Conservation (phyloP, 2,888 invertebrate genomes). For the Minunthozetes semirufus region DNA sequence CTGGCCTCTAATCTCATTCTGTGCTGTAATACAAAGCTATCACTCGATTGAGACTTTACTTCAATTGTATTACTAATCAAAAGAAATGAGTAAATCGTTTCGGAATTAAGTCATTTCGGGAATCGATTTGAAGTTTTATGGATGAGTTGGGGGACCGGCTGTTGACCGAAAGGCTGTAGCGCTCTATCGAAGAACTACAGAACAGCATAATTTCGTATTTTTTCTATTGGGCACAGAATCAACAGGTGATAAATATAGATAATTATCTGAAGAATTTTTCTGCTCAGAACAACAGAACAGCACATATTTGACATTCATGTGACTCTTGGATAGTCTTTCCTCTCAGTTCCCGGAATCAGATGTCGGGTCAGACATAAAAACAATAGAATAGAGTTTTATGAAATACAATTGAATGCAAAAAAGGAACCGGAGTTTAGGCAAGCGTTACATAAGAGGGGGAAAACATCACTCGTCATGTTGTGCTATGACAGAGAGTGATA, state of each 20-base stretch:
- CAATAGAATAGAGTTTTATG: background rate
- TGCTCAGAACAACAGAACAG: background rate
- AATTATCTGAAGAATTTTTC: background rate
- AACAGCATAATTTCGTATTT: background rate
- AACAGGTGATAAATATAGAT: background rate
- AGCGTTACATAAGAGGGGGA: background rate
- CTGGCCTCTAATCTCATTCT: too few relatives aligned
- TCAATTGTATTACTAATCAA: too few relatives aligned
- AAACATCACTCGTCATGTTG: background rate
- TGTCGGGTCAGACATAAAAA: background rate
- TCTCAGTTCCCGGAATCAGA: slow-evolving; percentile 11
- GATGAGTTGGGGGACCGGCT: too few relatives aligned
- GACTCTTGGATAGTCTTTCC: background rate
- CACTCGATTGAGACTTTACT: too few relatives aligned
- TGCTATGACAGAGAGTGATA: too few relatives aligned
- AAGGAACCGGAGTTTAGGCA: background rate
- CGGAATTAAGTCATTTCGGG: too few relatives aligned
- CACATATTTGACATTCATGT: background rate
- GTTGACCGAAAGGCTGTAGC: too few relatives aligned
- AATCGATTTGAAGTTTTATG: too few relatives aligned
- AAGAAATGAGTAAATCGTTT: too few relatives aligned
- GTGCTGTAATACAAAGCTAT: too few relatives aligned
- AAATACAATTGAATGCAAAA: background rate
- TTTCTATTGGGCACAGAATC: background rate
- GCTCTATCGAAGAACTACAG: too few relatives aligned